phyloP scores from a whole-genome alignment of 2,113 vertebrate genomes.

The Hoplias malabaricus region DNA sequence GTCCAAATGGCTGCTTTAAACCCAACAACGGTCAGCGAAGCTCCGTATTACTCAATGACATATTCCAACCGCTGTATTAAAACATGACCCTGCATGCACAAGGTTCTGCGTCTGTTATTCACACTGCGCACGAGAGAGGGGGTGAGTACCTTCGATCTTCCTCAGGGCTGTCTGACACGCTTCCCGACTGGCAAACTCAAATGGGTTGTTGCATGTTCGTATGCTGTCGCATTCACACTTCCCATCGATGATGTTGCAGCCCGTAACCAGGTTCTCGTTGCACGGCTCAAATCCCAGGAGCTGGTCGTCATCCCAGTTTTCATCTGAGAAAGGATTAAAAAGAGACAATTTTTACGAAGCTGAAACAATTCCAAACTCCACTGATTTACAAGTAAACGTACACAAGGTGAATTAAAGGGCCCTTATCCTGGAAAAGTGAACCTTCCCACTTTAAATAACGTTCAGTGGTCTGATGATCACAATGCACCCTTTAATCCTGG shows the following conservation, averaged over 20 bases:
- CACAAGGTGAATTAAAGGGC: background rate
- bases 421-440: too few species aligned
- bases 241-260: constrained; percentile 91
- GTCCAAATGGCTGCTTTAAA: constrained; percentile 17
- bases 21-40: constrained; percentile 4
- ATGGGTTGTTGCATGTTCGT: constrained; percentile 87
- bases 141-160: constrained; percentile 83
- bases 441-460: too few species aligned
- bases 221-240: constrained; percentile 86
- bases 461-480: too few species aligned
- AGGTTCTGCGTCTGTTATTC: background rate
- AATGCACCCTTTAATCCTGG: too few species aligned
- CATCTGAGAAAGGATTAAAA: constrained; percentile 71
- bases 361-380: background rate
- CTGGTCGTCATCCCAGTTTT: constrained; percentile 90
- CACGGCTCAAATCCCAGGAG: constrained; percentile 88
- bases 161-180: constrained; percentile 82
- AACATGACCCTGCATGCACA: constrained; percentile 31
- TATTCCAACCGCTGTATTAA: constrained; percentile 1
- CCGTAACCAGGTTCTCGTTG: constrained; percentile 89
- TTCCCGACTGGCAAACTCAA: constrained; percentile 86
- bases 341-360: constrained; percentile 1
- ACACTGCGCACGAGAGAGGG: background rate
- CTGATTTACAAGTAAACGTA: background rate
- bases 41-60: background rate